Evolutionary conservation across 2,113 vertebrate species (phyloP).

Genomic region (Oreochromis tanganicae): DNA sequence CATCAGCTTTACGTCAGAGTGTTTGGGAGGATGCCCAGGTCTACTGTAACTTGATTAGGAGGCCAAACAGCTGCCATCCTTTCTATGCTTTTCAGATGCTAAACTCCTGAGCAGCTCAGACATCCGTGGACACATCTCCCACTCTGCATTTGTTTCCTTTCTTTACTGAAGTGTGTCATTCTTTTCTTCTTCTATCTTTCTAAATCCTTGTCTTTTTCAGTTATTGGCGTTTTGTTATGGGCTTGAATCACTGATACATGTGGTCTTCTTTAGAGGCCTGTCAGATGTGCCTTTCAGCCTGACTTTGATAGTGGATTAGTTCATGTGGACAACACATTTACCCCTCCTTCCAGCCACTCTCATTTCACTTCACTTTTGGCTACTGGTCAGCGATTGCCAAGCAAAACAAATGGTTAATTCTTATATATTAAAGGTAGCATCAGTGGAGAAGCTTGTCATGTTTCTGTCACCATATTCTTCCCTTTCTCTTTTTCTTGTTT

Average conservation of each 20-base stretch:
- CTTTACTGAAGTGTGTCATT: background rate
- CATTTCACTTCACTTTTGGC: background rate
- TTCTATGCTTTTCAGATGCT: constrained; percentile 11
- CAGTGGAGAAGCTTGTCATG: background rate
- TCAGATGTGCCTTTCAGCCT: background rate
- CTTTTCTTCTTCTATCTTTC: background rate
- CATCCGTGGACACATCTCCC: background rate
- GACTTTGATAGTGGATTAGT: background rate
- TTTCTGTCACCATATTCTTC: background rate
- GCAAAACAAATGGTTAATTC: background rate
- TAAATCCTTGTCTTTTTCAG: background rate
- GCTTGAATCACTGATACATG: background rate
- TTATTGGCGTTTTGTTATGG: background rate
- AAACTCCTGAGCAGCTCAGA: constrained; percentile 30
- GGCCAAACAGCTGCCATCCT: constrained; percentile 31
- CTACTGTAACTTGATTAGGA: constrained; percentile 20
- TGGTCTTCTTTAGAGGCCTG: background rate
- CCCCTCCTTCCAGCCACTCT: background rate
- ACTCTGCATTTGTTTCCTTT: background rate
- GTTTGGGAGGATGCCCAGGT: constrained; percentile 28
- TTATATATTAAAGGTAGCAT: background rate
- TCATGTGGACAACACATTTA: background rate
- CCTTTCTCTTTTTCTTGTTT: background rate
- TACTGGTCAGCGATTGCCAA: background rate
- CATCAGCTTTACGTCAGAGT: constrained; percentile 62